Percentiles rank a stretch among this genome's conserved stretches.
phyloP scores from a whole-genome alignment of 53 echinoderm and acorn worm genomes.

The Glandiceps talaboti region DNA sequence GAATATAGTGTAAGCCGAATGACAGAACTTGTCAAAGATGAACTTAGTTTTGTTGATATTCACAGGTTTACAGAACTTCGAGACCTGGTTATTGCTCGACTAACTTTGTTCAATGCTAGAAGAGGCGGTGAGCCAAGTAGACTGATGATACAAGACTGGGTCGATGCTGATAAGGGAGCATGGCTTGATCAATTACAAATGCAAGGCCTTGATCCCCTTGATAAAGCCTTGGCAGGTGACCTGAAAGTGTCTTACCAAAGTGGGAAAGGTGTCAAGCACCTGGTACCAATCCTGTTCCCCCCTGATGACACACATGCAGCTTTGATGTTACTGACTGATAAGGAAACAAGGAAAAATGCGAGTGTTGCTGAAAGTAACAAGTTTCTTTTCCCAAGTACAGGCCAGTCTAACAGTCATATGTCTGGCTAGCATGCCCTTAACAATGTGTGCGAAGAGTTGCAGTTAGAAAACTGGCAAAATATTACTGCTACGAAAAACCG shows the following conservation, averaged over 20 bases:
- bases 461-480: conserved; percentile 2
- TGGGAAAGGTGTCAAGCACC: conserved; percentile 31
- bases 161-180: conserved; percentile 29
- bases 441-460: conserved; percentile 23
- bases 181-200: conserved; percentile 31
- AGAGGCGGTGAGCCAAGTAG: conserved; percentile 41
- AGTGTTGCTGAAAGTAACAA: conserved; percentile 12
- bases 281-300: conserved; percentile 40
- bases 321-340: conserved; percentile 6
- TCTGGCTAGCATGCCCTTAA: conserved; percentile 45
- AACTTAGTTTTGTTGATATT: not conserved
- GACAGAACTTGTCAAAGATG: not conserved
- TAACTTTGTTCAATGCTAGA: conserved; percentile 51
- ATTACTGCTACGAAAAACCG: conserved; percentile 48
- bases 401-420: conserved; percentile 26
- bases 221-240: conserved; percentile 12
- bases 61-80: conserved; percentile 10
- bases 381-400: conserved; percentile 31
- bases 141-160: conserved; percentile 23
- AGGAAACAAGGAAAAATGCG: conserved; percentile 9
- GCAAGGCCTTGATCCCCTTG: conserved; percentile 24
- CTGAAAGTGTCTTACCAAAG: conserved; percentile 55
- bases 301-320: conserved; percentile 33
- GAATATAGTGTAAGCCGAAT: conserved; percentile 11
- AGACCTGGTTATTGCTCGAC: conserved; percentile 18